Conservation (phyloP, 2,888 invertebrate genomes). For the Gasteruption jaculator region DNA sequence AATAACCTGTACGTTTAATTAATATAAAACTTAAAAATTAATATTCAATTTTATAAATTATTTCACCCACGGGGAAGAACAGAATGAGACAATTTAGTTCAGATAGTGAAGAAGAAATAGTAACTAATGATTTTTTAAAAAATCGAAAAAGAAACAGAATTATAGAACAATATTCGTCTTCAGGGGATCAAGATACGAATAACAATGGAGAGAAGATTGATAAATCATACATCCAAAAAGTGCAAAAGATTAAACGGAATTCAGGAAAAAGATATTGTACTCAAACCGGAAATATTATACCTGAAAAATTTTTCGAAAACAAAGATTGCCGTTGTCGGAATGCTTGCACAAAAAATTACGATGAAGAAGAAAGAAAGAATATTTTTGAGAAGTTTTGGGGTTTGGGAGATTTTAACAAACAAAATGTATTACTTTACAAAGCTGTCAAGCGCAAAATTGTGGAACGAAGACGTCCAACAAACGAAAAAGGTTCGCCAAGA, state of each 20-base stretch:
- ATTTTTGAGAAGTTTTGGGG: conserved; percentile 25
- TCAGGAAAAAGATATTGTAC: conserved; percentile 21
- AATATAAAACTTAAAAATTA: conserved; percentile 18
- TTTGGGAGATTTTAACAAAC: conserved; percentile 26
- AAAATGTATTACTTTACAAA: conserved; percentile 24
- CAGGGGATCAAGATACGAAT: conserved; percentile 18
- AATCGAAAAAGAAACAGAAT: conserved; percentile 16
- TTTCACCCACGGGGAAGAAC: conserved; percentile 20
- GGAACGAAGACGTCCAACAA: conserved; percentile 22
- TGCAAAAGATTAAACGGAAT: conserved; percentile 23
- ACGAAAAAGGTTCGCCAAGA: conserved; percentile 22
- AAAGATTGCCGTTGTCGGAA: conserved; percentile 22
- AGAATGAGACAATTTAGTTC: conserved; percentile 19
- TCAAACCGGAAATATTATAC: conserved; percentile 24
- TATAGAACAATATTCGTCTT: conserved; percentile 16
- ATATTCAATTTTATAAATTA: conserved; percentile 20
- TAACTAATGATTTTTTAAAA: conserved; percentile 16
- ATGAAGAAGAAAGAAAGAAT: conserved; percentile 23
- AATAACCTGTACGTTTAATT: conserved; percentile 14
- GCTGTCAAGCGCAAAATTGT: conserved; percentile 20
- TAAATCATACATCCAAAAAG: conserved; percentile 19
- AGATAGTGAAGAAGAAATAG: conserved; percentile 17
- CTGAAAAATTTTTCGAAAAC: conserved; percentile 23
- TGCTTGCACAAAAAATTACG: conserved; percentile 20
- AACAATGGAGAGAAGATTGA: conserved; percentile 23